These are phyloP conservation scores for Hoplodrina blanda DNA, from an alignment of 2,888 invertebrate species.

Conservation along the genomic window DNA sequence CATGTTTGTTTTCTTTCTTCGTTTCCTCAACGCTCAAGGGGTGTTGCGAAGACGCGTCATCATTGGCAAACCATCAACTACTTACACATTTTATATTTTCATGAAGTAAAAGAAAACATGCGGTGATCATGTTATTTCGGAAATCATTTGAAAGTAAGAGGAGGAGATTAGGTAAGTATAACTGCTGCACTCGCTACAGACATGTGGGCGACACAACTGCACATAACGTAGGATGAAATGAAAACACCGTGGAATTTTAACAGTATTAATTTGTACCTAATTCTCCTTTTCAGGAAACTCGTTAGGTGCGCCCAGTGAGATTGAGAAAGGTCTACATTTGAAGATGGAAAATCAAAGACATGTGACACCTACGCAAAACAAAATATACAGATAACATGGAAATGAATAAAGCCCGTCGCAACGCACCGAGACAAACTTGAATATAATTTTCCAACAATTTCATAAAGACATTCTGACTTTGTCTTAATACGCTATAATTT, in stretches of 20 bases:
- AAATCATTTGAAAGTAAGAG: neutral
- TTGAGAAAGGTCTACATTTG: neutral
- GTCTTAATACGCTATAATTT: slow-evolving; percentile 58
- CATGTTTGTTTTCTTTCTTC: slow-evolving; percentile 10
- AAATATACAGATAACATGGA: neutral
- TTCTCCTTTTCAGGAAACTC: neutral
- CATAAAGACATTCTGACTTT: slow-evolving; percentile 49
- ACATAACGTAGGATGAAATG: no score
- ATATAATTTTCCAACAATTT: slow-evolving; percentile 45
- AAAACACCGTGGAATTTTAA: neutral
- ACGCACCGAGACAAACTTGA: slow-evolving; percentile 15
- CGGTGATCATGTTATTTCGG: slow-evolving; percentile 6
- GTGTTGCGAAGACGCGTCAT: slow-evolving; percentile 18
- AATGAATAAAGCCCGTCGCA: slow-evolving; percentile 4
- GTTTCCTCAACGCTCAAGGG: slow-evolving; percentile 39
- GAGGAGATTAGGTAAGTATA: neutral
- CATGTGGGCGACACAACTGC: neutral
- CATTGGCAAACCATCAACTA: slow-evolving; percentile 45
- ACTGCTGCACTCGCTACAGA: neutral
- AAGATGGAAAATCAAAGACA: neutral
- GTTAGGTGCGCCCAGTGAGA: neutral
- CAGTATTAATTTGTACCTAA: neutral
- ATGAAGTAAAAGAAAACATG: slow-evolving; percentile 23
- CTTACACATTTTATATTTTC: slow-evolving; percentile 24
- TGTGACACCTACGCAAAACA: neutral